Percentiles rank a stretch among this genome's conserved stretches.
These are phyloP conservation scores for Apostichopus parvimensis DNA, from an alignment of 35 echinoderm and acorn worm genomes.

Conservation along the genomic window DNA sequence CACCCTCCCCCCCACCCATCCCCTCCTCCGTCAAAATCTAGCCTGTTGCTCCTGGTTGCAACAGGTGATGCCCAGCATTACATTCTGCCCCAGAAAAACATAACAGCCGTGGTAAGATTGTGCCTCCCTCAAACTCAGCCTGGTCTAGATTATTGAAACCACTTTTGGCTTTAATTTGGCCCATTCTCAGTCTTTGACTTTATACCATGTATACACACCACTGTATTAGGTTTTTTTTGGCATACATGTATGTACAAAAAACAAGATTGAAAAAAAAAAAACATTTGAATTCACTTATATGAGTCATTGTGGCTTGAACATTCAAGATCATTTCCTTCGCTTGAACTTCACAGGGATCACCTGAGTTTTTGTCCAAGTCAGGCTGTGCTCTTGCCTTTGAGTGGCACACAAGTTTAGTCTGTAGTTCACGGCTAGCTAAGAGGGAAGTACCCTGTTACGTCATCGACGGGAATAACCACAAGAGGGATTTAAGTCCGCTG, in stretches of 20 bases:
- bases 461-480: slow-evolving; percentile 73
- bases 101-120: too few relatives aligned
- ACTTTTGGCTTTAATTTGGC: too few relatives aligned
- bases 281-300: not conserved
- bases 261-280: not conserved
- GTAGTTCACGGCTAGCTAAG: slow-evolving; percentile 53
- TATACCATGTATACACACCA: not conserved
- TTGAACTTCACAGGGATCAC: slow-evolving; percentile 73
- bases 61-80: too few relatives aligned
- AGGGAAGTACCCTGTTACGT: slow-evolving; percentile 81
- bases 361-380: slow-evolving; percentile 66
- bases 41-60: too few relatives aligned
- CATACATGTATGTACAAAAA: not conserved
- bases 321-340: not conserved
- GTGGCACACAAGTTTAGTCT: slow-evolving; percentile 87
- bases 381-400: slow-evolving; percentile 85
- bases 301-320: not conserved
- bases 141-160: too few relatives aligned
- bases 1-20: too few relatives aligned
- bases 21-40: too few relatives aligned
- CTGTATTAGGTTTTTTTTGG: not conserved
- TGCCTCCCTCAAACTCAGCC: too few relatives aligned
- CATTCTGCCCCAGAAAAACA: too few relatives aligned
- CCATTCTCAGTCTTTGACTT: too few relatives aligned
- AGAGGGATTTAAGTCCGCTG: slow-evolving; percentile 82